Percentiles rank a stretch among this genome's conserved stretches.
phyloP scores from a whole-genome alignment of 2,797 vertebrate genomes.

The Heteromormyrus szaboi region DNA sequence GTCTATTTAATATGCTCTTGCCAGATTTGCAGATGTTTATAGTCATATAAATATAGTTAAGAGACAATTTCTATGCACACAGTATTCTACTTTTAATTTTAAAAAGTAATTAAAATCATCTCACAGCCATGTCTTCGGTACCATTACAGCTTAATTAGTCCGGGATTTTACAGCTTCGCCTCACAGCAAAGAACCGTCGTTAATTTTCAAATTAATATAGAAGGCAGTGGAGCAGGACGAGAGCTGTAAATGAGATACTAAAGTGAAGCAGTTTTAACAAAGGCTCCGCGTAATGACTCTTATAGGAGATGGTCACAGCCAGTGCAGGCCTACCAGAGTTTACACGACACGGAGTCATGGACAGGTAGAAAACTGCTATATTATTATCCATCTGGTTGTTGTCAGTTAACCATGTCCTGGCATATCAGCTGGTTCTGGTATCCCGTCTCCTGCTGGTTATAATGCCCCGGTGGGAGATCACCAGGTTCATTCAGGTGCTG shows the following conservation, averaged over 20 bases:
- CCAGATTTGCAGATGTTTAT: constrained; percentile 53
- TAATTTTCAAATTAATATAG: constrained; percentile 50
- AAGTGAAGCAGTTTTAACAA: constrained; percentile 42
- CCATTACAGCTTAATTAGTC: constrained; percentile 39
- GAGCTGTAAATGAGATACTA: constrained; percentile 51
- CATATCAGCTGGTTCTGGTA: neutral
- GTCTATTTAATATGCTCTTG: constrained; percentile 30
- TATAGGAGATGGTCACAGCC: constrained; percentile 22
- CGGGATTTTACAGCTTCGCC: constrained; percentile 40
- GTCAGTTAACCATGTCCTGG: neutral
- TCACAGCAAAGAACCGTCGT: constrained; percentile 47
- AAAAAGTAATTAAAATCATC: constrained; percentile 61
- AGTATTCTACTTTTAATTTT: constrained; percentile 58
- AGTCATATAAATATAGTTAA: constrained; percentile 49
- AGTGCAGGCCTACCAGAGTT: neutral
- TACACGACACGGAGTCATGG: neutral
- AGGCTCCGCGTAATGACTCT: constrained; percentile 35
- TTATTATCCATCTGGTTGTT: neutral
- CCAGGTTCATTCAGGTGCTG: neutral
- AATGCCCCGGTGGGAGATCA: neutral
- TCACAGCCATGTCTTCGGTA: constrained; percentile 49
- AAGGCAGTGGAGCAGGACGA: constrained; percentile 43
- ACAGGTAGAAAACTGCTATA: neutral
- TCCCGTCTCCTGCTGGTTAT: neutral
- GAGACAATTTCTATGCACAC: constrained; percentile 40